Base-by-base conservation (phyloP, 1,140 invertebrate genomes). In the Anastatus disparis region DNA sequence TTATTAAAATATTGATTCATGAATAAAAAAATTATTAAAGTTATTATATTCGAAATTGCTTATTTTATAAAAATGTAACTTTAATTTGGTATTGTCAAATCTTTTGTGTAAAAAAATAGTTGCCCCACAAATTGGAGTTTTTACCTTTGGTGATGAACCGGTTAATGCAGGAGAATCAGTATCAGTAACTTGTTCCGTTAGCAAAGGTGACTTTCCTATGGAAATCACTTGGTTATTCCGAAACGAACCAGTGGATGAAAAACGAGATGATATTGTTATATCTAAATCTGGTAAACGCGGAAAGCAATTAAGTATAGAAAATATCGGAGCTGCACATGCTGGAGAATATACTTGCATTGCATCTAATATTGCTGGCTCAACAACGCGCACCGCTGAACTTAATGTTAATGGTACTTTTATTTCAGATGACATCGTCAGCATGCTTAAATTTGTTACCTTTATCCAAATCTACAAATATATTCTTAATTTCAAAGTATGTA, bases 311-410 rank as follows among this genome's bases (percentile, higher is more conserved):
- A 90, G 87, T 56, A 92, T 94, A 58, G 90, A 92, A 74, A 88
- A 89, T 20, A 89, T 93, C 46, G 87, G 86, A 50, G 89, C 90
- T 70, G 86, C 88, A 73, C 92, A 94, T 80, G 88, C 88, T 77
- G 93, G 93, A 64, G 91, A 91, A 82, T 94, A 93, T 77, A 90
- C 90, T 35, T 94, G 93, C 79, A 85, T 88, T 22, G 92, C 91
- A 29, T 88, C 82, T 72, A 93, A 93, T 80, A 80, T 85, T 46
- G 92, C 91, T 22, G 89, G 89, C 46, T 81, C 84, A 17, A 87
- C 88, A 72, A 90, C 89, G 74, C 89, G 90, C 84, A 89, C 91
- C 66, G 89, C 92, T 76, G 81, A 89, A 73, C 86, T 93, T 67
- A 87, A 91, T 78, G 91, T 93, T 79, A 93, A 93, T 87, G 92